A percentile compares a stretch with the other conserved stretches of the same genome.
Conservation (phyloP, 2,888 invertebrate genomes). For the Syritta pipiens region DNA sequence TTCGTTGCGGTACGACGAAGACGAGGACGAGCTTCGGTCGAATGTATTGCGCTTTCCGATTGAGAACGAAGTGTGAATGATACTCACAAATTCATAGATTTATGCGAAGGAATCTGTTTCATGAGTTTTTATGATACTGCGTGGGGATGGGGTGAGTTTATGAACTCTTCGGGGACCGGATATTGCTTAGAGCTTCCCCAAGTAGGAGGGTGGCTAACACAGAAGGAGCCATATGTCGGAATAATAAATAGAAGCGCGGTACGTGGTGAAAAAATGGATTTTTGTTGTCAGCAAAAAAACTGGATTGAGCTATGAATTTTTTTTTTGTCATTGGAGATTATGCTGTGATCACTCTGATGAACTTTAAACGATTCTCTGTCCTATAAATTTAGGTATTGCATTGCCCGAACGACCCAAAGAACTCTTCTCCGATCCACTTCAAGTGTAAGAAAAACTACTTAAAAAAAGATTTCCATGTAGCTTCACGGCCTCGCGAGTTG, state of each 20-base stretch:
- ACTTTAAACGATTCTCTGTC: too few relatives aligned
- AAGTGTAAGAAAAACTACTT: too few relatives aligned
- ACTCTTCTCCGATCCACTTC: too few relatives aligned
- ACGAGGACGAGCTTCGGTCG: slow-evolving; percentile 24
- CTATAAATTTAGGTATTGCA: too few relatives aligned
- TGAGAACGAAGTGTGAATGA: slow-evolving; percentile 63
- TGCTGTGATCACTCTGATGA: too few relatives aligned
- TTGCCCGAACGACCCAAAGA: too few relatives aligned
- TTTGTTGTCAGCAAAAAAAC: too few relatives aligned
- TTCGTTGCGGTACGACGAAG: neutral
- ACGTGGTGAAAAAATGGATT: too few relatives aligned
- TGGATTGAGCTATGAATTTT: too few relatives aligned
- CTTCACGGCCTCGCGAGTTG: too few relatives aligned
- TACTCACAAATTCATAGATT: slow-evolving; percentile 68
- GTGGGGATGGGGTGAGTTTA: slow-evolving; percentile 20
- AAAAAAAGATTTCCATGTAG: too few relatives aligned
- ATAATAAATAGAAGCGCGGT: slow-evolving; percentile 38
- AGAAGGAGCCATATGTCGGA: slow-evolving; percentile 36
- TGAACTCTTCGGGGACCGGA: slow-evolving; percentile 30
- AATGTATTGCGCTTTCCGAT: slow-evolving; percentile 59
- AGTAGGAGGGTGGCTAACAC: slow-evolving; percentile 1
- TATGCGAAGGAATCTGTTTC: slow-evolving; percentile 48
- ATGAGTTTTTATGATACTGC: neutral
- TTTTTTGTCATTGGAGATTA: too few relatives aligned
- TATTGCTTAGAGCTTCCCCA: neutral